Percentiles rank a stretch among this genome's conserved stretches.
phyloP scores from a whole-genome alignment of 1,140 invertebrate species.

The Zaprionus taronus region DNA sequence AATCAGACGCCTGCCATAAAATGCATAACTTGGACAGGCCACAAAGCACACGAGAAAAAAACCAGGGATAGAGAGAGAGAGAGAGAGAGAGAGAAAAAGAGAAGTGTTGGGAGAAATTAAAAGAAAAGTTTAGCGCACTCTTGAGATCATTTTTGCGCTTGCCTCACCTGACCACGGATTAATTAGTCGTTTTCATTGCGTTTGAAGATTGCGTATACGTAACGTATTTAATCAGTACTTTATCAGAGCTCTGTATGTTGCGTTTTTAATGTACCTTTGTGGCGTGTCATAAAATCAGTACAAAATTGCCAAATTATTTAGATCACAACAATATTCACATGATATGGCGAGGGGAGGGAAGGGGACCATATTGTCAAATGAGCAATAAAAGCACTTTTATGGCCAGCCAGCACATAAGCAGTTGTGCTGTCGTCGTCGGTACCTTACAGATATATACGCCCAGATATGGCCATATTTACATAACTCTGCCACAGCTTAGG shows the following conservation, averaged over 20 bases:
- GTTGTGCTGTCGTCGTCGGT: neutral
- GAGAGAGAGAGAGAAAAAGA: neutral
- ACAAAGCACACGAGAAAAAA: slow-evolving; percentile 2
- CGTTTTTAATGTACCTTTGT: slow-evolving; percentile 53
- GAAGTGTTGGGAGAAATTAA: slow-evolving; percentile 16
- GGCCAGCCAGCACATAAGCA: slow-evolving; percentile 37
- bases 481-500: slow-evolving; percentile 30
- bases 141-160: slow-evolving; percentile 33
- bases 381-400: slow-evolving; percentile 64
- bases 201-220: slow-evolving; percentile 36
- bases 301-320: slow-evolving; percentile 67
- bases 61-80: no score
- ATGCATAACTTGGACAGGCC: slow-evolving; percentile 52
- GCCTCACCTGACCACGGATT: slow-evolving; percentile 19
- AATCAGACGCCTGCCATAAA: slow-evolving; percentile 57
- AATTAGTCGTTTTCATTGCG: slow-evolving; percentile 47
- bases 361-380: slow-evolving; percentile 57
- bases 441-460: slow-evolving; percentile 18
- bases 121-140: slow-evolving; percentile 35
- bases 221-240: slow-evolving; percentile 33
- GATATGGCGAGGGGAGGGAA: neutral
- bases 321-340: slow-evolving; percentile 25
- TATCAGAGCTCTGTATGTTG: slow-evolving; percentile 35
- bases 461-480: slow-evolving; percentile 28
- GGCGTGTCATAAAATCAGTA: slow-evolving; percentile 59